Percentiles rank a stretch among this genome's conserved stretches.
Evolutionary conservation across 2,797 vertebrate species (phyloP).

Genomic region (Enoplosus armatus): DNA sequence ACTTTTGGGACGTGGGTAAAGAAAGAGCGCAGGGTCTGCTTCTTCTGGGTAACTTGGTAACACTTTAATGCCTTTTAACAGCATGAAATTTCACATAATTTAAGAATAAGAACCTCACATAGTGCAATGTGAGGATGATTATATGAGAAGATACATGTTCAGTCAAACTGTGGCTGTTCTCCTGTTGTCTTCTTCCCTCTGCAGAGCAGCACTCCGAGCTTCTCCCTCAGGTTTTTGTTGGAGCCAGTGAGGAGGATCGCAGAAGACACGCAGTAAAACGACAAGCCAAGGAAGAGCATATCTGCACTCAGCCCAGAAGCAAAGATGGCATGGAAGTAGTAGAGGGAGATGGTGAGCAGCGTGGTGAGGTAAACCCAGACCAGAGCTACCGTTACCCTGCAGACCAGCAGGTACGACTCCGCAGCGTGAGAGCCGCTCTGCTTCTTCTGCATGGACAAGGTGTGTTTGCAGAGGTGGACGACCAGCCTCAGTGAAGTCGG

Average conservation of each 20-base stretch:
- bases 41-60: no score
- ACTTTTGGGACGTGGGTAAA: not conserved
- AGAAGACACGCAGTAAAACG: slow-evolving; percentile 8
- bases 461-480: slow-evolving; percentile 11
- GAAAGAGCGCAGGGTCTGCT: not conserved
- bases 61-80: no score
- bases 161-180: not conserved
- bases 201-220: not conserved
- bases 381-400: slow-evolving; percentile 18
- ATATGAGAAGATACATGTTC: not conserved
- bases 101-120: no score
- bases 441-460: not conserved
- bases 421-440: not conserved
- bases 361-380: slow-evolving; percentile 24
- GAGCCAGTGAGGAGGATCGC: slow-evolving; percentile 4
- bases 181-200: not conserved
- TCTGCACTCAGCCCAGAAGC: slow-evolving; percentile 5
- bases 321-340: slow-evolving; percentile 1
- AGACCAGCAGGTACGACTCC: slow-evolving; percentile 4
- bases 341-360: slow-evolving; percentile 24
- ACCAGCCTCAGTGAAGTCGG: slow-evolving; percentile 8
- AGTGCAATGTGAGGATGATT: no score
- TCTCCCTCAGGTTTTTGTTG: slow-evolving; percentile 11
- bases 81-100: no score
- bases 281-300: slow-evolving; percentile 5